Evolutionary conservation across 2,888 invertebrate genomes (phyloP).

Genomic region (Drosophila cognata): DNA sequence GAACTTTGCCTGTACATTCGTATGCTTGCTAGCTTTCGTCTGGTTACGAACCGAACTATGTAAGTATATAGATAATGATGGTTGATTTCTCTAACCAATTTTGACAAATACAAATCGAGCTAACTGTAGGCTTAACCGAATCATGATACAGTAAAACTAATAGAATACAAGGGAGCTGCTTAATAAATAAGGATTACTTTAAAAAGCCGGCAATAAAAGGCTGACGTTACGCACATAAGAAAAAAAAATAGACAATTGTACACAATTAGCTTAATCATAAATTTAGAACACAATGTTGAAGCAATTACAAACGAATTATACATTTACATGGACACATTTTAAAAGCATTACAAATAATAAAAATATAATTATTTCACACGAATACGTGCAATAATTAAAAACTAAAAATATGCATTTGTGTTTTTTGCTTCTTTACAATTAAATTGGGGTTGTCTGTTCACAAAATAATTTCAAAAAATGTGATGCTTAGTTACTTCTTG

Average conservation of each 20-base stretch:
- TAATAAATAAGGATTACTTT: conserved; percentile 53
- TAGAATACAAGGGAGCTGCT: conserved; percentile 74
- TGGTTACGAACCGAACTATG: conserved; percentile 50
- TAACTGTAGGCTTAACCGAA: conserved; percentile 42
- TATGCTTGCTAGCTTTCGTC: conserved; percentile 40
- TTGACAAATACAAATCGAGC: conserved; percentile 48
- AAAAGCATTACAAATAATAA: conserved; percentile 28
- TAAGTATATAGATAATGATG: conserved; percentile 41
- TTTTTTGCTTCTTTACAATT: conserved; percentile 36
- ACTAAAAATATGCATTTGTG: conserved; percentile 52
- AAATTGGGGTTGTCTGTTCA: conserved; percentile 57
- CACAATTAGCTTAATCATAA: conserved; percentile 34
- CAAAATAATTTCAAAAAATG: conserved; percentile 77
- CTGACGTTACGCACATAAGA: conserved; percentile 32
- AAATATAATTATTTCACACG: conserved; percentile 19
- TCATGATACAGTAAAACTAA: conserved; percentile 45
- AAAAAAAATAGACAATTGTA: conserved; percentile 36
- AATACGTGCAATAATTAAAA: conserved; percentile 29
- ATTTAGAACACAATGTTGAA: conserved; percentile 49
- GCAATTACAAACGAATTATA: conserved; percentile 42
- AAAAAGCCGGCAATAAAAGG: conserved; percentile 53
- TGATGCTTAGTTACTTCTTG: conserved; percentile 70
- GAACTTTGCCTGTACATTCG: conserved; percentile 75
- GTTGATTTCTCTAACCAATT: conserved; percentile 32
- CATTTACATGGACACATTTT: conserved; percentile 62